Conservation (phyloP, 2,113 vertebrate genomes). For the Gnathonemus longibarbis region DNA sequence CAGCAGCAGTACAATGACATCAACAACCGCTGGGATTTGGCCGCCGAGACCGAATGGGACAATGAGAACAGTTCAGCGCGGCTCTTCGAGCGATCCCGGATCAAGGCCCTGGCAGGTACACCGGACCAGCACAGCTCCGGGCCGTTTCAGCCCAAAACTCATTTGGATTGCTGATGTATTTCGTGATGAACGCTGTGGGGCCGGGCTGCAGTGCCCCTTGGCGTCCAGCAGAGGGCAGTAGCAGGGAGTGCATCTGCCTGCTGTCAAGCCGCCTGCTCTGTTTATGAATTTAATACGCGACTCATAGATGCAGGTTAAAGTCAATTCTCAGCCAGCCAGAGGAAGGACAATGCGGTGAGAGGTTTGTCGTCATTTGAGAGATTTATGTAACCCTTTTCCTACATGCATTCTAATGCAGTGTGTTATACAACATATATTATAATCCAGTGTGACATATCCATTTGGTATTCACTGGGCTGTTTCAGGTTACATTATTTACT, state of each 20-base stretch:
- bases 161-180: too few relatives aligned
- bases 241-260: not conserved
- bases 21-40: conserved; percentile 93
- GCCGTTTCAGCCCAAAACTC: too few relatives aligned
- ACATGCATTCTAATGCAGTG: not conserved
- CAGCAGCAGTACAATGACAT: conserved; percentile 91
- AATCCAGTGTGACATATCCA: not conserved
- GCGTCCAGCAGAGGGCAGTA: conserved; percentile 59
- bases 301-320: not conserved
- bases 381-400: not conserved
- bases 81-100: conserved; percentile 88
- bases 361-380: not conserved
- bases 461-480: not conserved
- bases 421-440: not conserved
- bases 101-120: conserved; percentile 88
- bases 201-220: conserved; percentile 41
- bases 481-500: not conserved
- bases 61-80: conserved; percentile 94
- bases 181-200: not conserved
- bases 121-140: too few relatives aligned
- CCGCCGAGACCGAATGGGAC: conserved; percentile 85
- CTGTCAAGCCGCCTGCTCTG: not conserved
- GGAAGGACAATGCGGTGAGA: not conserved
- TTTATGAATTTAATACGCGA: not conserved
- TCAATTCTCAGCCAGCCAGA: not conserved